Evolutionary conservation across 2,888 invertebrate genomes (phyloP).

Genomic region (Junonia oenone): DNA sequence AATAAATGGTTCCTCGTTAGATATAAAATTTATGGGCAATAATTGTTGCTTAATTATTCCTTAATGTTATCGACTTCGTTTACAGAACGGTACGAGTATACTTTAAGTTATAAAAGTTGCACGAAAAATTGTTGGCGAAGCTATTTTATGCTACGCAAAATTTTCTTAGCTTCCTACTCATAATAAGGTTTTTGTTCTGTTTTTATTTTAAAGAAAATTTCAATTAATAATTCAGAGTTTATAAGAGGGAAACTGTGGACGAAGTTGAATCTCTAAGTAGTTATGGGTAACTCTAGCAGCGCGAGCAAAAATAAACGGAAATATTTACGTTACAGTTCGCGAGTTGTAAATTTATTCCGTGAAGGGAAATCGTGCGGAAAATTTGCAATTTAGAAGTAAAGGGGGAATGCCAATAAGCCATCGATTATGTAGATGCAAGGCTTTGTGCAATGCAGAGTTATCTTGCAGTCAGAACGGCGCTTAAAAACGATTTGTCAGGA

Average conservation of each 20-base stretch:
- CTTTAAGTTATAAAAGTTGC: not conserved
- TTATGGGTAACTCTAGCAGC: conserved; percentile 20
- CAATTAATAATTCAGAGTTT: conserved; percentile 5
- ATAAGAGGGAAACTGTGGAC: conserved; percentile 2
- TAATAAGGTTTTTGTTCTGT: not conserved
- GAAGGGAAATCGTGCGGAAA: conserved; percentile 75
- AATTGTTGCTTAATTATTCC: conserved; percentile 11
- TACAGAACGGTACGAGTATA: not conserved
- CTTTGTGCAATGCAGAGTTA: conserved; percentile 70
- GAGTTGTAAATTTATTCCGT: conserved; percentile 71
- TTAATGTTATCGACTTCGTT: conserved; percentile 7
- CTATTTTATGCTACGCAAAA: not conserved
- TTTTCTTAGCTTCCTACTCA: not conserved
- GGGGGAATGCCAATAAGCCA: conserved; percentile 76
- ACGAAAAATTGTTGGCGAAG: not conserved
- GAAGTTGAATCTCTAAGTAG: conserved; percentile 12
- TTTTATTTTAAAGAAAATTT: not conserved
- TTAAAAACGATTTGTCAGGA: conserved; percentile 66
- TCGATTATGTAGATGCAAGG: conserved; percentile 77
- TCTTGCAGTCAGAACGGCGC: conserved; percentile 63
- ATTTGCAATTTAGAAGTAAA: conserved; percentile 79
- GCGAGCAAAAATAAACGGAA: conserved; percentile 41
- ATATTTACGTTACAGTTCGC: conserved; percentile 61
- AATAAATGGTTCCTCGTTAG: conserved; percentile 37
- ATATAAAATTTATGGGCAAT: conserved; percentile 24